These are phyloP conservation scores for Ptyas mucosa DNA, from an alignment of 2,113 vertebrate species.

Conservation along the genomic window DNA sequence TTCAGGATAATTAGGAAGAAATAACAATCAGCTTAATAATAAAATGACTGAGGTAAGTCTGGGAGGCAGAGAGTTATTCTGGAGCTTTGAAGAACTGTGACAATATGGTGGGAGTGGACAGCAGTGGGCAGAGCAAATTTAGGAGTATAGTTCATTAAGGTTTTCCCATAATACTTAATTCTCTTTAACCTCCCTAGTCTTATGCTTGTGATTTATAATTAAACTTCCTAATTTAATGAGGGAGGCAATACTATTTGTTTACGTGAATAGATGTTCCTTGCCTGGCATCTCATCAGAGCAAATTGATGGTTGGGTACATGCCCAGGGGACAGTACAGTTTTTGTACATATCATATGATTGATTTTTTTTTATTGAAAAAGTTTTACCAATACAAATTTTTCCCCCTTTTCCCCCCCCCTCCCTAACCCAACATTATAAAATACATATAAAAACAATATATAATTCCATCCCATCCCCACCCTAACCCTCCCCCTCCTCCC, in stretches of 20 bases:
- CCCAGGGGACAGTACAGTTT: not conserved
- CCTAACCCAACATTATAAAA: no score
- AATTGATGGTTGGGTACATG: not conserved
- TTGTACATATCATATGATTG: not conserved
- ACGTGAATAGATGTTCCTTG: not conserved
- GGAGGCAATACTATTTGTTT: not conserved
- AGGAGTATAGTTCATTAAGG: not conserved
- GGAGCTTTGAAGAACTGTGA: not conserved
- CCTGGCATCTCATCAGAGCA: not conserved
- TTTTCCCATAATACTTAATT: not conserved
- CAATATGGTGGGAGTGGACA: not conserved
- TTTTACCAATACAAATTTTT: no score
- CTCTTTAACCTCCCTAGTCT: not conserved
- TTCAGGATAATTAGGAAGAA: not conserved
- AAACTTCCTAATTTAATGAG: not conserved
- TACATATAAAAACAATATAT: no score
- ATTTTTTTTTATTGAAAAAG: no score
- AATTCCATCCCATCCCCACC: no score
- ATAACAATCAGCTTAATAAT: no score
- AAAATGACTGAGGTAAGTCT: not conserved
- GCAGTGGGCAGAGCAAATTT: not conserved
- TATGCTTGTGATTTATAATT: not conserved
- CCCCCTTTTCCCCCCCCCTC: no score
- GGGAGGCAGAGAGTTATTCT: not conserved
- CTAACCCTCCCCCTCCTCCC: no score